phyloP scores from a whole-genome alignment of 2,797 vertebrate genomes.

The Masticophis lateralis region DNA sequence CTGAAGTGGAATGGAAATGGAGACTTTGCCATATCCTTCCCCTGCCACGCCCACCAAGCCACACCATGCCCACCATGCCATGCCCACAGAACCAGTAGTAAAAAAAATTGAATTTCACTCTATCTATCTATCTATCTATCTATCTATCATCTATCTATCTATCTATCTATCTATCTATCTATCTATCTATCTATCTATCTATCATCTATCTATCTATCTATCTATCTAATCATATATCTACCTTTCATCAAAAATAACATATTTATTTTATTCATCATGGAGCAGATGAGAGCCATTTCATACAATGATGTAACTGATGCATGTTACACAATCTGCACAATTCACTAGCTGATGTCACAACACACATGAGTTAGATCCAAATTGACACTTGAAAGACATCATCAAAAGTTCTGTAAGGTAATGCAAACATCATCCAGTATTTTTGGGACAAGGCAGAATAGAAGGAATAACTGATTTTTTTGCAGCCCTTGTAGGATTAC shows the following conservation, averaged over 20 bases:
- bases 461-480: conserved; percentile 27
- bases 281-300: conserved; percentile 1
- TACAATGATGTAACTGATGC: not conserved
- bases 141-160: too few relatives aligned
- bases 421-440: conserved; percentile 36
- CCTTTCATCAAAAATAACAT: not conserved
- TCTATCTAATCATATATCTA: not conserved
- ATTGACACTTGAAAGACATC: not conserved
- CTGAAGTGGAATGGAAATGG: too few relatives aligned
- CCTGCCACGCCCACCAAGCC: too few relatives aligned
- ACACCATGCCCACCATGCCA: too few relatives aligned
- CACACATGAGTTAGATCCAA: not conserved
- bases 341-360: not conserved
- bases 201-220: too few relatives aligned
- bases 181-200: too few relatives aligned
- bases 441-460: conserved; percentile 30
- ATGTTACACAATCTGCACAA: not conserved
- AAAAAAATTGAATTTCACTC: too few relatives aligned
- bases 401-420: conserved; percentile 29
- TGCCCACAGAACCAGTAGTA: too few relatives aligned
- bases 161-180: too few relatives aligned
- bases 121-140: too few relatives aligned
- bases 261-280: not conserved
- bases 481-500: conserved; percentile 34
- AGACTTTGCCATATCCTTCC: too few relatives aligned